These are phyloP conservation scores for Hormaphis cornu DNA, from an alignment of 1,140 invertebrate genomes.

Conservation along the genomic window DNA sequence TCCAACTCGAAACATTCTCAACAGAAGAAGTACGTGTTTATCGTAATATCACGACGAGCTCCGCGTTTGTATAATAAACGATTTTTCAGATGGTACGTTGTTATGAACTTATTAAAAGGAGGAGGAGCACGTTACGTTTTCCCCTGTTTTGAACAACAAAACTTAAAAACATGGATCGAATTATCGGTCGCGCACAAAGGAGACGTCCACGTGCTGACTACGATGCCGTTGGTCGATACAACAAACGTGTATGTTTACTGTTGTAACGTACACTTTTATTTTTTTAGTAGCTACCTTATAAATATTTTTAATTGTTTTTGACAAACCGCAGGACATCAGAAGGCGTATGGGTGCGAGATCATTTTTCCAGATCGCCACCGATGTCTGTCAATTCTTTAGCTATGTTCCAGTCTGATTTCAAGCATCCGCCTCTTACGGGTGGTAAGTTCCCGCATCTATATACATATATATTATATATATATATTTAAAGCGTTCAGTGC, in stretches of 20 bases:
- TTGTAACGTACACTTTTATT: background rate
- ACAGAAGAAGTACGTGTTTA: background rate
- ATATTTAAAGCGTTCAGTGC: too few species aligned
- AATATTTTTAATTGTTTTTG: background rate
- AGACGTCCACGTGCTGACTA: slow-evolving; percentile 52
- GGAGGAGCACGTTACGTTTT: slow-evolving; percentile 75
- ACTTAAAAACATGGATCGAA: slow-evolving; percentile 62
- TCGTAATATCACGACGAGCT: background rate
- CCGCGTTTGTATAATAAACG: too few species aligned
- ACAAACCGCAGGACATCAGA: slow-evolving; percentile 37
- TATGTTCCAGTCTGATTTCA: slow-evolving; percentile 66
- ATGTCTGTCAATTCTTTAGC: slow-evolving; percentile 83
- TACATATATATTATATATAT: too few species aligned
- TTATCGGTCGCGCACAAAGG: slow-evolving; percentile 54
- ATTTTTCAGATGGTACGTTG: slow-evolving; percentile 50
- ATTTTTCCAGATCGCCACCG: slow-evolving; percentile 60
- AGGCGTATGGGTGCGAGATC: slow-evolving; percentile 51
- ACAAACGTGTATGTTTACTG: slow-evolving; percentile 51
- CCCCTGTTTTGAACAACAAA: slow-evolving; percentile 88
- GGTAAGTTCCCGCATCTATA: too few species aligned
- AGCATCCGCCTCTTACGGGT: background rate
- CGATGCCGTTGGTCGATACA: slow-evolving; percentile 50
- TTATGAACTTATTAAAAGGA: slow-evolving; percentile 63
- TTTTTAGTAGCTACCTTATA: background rate
- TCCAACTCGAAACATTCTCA: slow-evolving; percentile 33